phyloP scores from a whole-genome alignment of 2,888 invertebrate species.

The Caenorhabditis macrosperma region DNA sequence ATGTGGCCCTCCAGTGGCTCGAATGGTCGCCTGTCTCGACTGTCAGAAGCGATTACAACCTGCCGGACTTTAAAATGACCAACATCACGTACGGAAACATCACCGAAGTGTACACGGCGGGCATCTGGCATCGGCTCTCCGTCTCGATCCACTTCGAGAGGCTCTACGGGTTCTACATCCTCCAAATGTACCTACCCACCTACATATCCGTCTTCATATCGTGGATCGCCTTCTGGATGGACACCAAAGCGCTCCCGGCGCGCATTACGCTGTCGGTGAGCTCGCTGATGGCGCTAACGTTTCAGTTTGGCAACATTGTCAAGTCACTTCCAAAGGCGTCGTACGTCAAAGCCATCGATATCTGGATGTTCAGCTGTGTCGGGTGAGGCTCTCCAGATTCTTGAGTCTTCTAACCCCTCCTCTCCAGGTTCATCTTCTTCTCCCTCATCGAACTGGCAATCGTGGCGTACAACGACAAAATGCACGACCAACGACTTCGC shows the following conservation, averaged over 20 bases:
- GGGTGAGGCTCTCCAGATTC: constrained; percentile 48
- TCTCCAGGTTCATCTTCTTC: constrained; percentile 73
- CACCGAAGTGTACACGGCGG: constrained; percentile 78
- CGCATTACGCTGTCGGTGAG: constrained; percentile 79
- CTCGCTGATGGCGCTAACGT: constrained; percentile 79
- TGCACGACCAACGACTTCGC: constrained; percentile 72
- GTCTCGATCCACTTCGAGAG: constrained; percentile 78
- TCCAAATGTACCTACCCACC: constrained; percentile 79
- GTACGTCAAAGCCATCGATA: constrained; percentile 79
- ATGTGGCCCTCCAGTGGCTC: constrained; percentile 78
- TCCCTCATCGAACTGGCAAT: constrained; percentile 78
- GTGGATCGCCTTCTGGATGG: constrained; percentile 80
- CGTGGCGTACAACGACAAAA: constrained; percentile 79
- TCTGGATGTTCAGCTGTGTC: constrained; percentile 76
- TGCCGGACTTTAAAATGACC: constrained; percentile 78
- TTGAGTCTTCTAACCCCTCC: not conserved
- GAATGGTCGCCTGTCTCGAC: constrained; percentile 77
- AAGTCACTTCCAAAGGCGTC: constrained; percentile 76
- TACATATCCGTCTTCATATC: constrained; percentile 79
- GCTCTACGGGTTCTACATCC: constrained; percentile 79
- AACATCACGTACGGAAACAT: constrained; percentile 76
- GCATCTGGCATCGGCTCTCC: constrained; percentile 78
- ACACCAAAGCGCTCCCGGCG: constrained; percentile 77
- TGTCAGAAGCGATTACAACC: constrained; percentile 73
- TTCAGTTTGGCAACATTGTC: constrained; percentile 79